Base-by-base conservation (phyloP, 2,888 invertebrate species). In the Ophion costatus region DNA sequence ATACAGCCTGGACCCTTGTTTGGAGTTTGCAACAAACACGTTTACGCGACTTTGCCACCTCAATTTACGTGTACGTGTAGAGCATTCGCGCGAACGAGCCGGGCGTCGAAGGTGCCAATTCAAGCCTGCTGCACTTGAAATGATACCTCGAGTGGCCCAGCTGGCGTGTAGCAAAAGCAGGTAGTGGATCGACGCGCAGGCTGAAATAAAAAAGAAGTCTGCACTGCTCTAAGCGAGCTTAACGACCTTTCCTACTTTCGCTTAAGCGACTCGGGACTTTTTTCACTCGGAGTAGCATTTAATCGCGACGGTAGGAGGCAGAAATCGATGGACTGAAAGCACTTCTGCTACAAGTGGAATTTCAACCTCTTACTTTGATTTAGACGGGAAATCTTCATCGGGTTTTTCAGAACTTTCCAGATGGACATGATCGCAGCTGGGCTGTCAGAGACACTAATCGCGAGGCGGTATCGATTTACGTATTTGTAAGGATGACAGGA, bases 21-120 rank as follows among this genome's bases (percentile, higher is more conserved):
- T 51, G 67, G 82, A 85, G 80, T 76, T 79, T 82, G 70, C 73
- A 82, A 33, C 76, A 70, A 79, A 82, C 82, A 80, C 75, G 76
- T 76, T 82, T 76, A 45, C 76, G 56, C 51, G 64, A 20, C 29
- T 33, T 20, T 29, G 51, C 57, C 29, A 17, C 57, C 24, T 42
- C 14, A 56, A 69, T 70, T 33, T 22, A 73, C 42, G 5, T 22
- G 61, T 38, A 76, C 45, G 14, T 79, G 71, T 57, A 57, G 11
- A 57, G 59, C 17, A 70, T 64, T 33, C 14, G 20, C 56, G 75
- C 67, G 57, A 63, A 57, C 79, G 66, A 51, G 57, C 59, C n/a
- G 20, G 61, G 70, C 33, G 78, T 64, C 57, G 64, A 78, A 61
- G 77, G 56, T 66, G 38, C 61, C 38, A 64, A 20, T 83, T 38